These are phyloP conservation scores for Brachirus orientalis DNA, from an alignment of 2,113 vertebrate species.

Conservation along the genomic window DNA sequence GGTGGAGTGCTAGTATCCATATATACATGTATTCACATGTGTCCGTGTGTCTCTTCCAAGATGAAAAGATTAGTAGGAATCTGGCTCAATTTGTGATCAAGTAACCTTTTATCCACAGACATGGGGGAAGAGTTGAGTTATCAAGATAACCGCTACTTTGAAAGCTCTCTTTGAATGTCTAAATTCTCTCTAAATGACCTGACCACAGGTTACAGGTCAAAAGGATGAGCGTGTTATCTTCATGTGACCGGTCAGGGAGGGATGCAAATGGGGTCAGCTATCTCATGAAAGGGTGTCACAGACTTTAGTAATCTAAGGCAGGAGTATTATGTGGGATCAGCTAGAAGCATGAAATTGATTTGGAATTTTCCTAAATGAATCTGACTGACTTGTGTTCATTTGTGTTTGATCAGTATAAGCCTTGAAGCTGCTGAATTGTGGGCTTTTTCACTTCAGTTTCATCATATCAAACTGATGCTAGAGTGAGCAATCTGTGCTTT, in stretches of 20 bases:
- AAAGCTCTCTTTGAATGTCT: constrained; percentile 42
- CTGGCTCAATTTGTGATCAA: constrained; percentile 65
- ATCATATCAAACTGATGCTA: not conserved
- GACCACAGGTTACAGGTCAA: constrained; percentile 57
- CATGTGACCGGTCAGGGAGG: constrained; percentile 56
- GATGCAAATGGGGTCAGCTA: constrained; percentile 22
- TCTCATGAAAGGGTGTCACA: constrained; percentile 48
- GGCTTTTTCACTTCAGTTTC: constrained; percentile 8
- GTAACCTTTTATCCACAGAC: constrained; percentile 45
- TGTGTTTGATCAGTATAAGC: not conserved
- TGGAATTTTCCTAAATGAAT: constrained; percentile 2
- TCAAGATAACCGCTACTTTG: constrained; percentile 54
- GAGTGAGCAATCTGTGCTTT: not conserved
- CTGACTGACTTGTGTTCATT: not conserved
- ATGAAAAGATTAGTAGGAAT: constrained; percentile 36
- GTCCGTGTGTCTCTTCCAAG: constrained; percentile 46
- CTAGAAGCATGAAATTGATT: not conserved
- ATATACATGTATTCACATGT: constrained; percentile 27
- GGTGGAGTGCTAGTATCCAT: constrained; percentile 7
- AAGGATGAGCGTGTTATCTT: constrained; percentile 56
- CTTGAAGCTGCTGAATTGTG: not conserved
- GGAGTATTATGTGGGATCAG: constrained; percentile 9
- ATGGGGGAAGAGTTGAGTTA: constrained; percentile 40
- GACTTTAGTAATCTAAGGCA: constrained; percentile 32
- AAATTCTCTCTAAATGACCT: constrained; percentile 60